Conservation (phyloP, 2,113 vertebrate species). For the Xenopus laevis region DNA sequence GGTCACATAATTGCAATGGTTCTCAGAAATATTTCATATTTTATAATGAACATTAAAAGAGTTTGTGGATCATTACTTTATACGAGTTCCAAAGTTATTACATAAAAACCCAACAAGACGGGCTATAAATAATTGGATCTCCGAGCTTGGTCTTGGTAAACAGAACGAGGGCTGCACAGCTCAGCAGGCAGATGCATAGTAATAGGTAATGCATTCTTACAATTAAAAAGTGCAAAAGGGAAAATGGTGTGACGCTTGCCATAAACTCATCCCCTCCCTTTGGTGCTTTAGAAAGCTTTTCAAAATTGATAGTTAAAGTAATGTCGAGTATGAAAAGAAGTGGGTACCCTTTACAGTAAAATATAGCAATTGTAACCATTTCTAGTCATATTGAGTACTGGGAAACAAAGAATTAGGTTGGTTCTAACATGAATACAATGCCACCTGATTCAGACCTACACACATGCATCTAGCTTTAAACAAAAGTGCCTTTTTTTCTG, state of each 20-base stretch:
- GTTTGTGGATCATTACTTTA: slow-evolving; percentile 86
- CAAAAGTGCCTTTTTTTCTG: slow-evolving; percentile 24
- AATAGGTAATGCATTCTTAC: slow-evolving; percentile 53
- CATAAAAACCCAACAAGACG: slow-evolving; percentile 79
- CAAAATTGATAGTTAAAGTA: slow-evolving; percentile 10
- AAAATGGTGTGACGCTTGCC: slow-evolving; percentile 41
- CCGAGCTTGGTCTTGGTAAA: slow-evolving; percentile 72
- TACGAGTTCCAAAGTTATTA: slow-evolving; percentile 84
- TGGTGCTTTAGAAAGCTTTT: not conserved
- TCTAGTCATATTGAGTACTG: slow-evolving; percentile 10
- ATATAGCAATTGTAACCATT: slow-evolving; percentile 34
- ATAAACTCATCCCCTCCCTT: slow-evolving; percentile 33
- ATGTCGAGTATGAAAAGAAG: not conserved
- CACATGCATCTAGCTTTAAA: slow-evolving; percentile 24
- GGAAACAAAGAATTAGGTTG: slow-evolving; percentile 34
- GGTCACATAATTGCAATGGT: slow-evolving; percentile 80
- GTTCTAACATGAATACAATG: slow-evolving; percentile 27
- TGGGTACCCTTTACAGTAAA: slow-evolving; percentile 1
- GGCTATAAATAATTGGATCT: slow-evolving; percentile 76
- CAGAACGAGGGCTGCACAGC: slow-evolving; percentile 64
- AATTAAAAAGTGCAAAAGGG: slow-evolving; percentile 40
- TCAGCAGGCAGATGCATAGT: slow-evolving; percentile 59
- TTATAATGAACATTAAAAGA: slow-evolving; percentile 87
- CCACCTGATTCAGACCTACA: slow-evolving; percentile 25
- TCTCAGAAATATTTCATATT: slow-evolving; percentile 82